Evolutionary conservation across 2,797 vertebrate genomes (phyloP), one percentile per base, ranked within the genome.

Genomic region (Centroberyx gerrardi): DNA sequence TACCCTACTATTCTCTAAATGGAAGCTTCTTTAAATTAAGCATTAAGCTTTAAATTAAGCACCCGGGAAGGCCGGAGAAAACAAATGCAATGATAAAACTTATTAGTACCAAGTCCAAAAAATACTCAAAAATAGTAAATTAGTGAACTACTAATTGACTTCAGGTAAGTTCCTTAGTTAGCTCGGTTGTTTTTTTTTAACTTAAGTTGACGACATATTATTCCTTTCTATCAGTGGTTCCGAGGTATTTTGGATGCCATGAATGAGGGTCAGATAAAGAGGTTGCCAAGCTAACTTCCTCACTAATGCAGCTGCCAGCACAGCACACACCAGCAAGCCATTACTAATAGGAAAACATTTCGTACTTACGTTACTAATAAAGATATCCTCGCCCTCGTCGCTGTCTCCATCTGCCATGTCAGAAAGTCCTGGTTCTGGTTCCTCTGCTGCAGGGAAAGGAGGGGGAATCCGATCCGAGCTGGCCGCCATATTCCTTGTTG

Each of bases 381-480:
- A 96, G 22, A 95, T 94, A 74, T 95, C 94, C 68, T 93, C 94
- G 72, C 94, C 95, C 29, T 95, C 95, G 72, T 95, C 94, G 78
- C 94, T 94, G 85, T 94, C 92, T 33, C 86, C 91, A 33, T 91
- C 92, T 74, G 81, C 85, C 83, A 88, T 82, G 62, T 90, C 90
- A 13, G 74, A 5, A 36, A 70, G 72, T 14, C 56, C 84, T 3
- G 87, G 80, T 51, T 90, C 88, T 33, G 86, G 83, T 15, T 93
- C 91, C 74, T 93, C 93, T 7, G 88, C 7, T 9, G 87, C 77
- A 8, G 91, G 87, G 81, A 95, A 91, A 81, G 93, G 93, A 90
- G 94, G 94, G 67, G 93, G 93, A 81, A 78, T 93, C 62, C 93
- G 91, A 81, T 93, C 90, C 15, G 94, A 92, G 88, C 87, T 91